Base-by-base conservation (phyloP, 2,888 invertebrate genomes). In the Eristalis tenax region DNA sequence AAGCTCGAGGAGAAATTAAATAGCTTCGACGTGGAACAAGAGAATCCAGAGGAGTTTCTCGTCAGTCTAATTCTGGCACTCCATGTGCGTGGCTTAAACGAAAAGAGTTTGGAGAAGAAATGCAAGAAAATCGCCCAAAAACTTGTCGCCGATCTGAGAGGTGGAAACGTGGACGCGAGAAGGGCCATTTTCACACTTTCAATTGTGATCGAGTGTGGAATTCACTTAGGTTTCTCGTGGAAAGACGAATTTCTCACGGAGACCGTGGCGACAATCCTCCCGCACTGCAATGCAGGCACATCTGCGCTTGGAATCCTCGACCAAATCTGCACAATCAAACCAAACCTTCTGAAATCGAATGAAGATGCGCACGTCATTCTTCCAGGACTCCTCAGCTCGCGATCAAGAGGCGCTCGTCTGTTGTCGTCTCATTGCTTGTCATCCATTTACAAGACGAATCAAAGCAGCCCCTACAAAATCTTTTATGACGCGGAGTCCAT, bases 381-480 rank as follows among this genome's bases (percentile, higher is more conserved):
- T n/a, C 94, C 94, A 74, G 90, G 91, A 1, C 96, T 96, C 91
- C 94, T 97, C 2, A 94, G 94, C 28, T 96, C 96, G 0, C 96
- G 96, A 11, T 95, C 94, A 90, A 95, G 96, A 89, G 94, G 95
- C 92, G 93, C 96, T 2, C 95, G 98, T 22, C 93, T 96, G 22
- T 92, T 96, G 75, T 96, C 96, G 1, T 94, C 96, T 0, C 96
- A 97, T 89, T 95, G 97, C 65, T 95, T 97, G 90, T 95, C 96
- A 43, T 92, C 96, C 26, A 96, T 97, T 89, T 94, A 95, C 89
- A 92, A 93, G 88, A 43, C 70, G 1, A 59, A 73, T 22, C 64
- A 50, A 64, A 4, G 50, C 11, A 91, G 89, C 84, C 92, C 97
- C 2, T 97, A 97, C 90, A 94, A 94, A 23, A 94, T 95, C 75